Evolutionary conservation across 2,113 vertebrate species (phyloP).

Genomic region (Pseudopipra pipra): DNA sequence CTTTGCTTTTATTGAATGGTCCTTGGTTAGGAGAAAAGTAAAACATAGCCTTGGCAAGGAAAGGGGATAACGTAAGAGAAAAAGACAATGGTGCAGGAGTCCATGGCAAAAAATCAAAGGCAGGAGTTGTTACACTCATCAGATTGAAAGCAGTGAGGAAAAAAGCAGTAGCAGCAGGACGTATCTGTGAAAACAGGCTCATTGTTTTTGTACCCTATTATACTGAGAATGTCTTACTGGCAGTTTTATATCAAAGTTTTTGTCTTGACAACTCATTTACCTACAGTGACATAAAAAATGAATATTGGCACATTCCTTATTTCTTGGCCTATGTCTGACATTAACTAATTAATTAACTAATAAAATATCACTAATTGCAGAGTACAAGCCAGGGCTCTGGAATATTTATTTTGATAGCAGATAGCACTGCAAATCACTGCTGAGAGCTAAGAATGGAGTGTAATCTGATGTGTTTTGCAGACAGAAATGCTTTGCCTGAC

Average conservation of each 20-base stretch:
- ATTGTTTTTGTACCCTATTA: slow-evolving; percentile 57
- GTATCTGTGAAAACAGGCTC: slow-evolving; percentile 56
- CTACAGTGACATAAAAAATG: slow-evolving; percentile 61
- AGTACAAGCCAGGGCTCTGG: neutral
- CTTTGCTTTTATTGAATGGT: slow-evolving; percentile 38
- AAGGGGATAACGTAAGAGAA: slow-evolving; percentile 2
- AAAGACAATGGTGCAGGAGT: slow-evolving; percentile 10
- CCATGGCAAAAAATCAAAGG: slow-evolving; percentile 36
- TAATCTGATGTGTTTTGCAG: slow-evolving; percentile 39
- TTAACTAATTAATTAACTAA: slow-evolving; percentile 74
- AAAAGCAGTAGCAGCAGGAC: slow-evolving; percentile 10
- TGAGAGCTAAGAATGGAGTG: neutral
- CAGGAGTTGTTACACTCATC: slow-evolving; percentile 24
- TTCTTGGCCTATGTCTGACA: slow-evolving; percentile 55
- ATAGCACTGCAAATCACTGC: slow-evolving; percentile 29
- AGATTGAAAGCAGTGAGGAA: slow-evolving; percentile 1
- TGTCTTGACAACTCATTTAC: slow-evolving; percentile 74
- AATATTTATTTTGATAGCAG: slow-evolving; percentile 34
- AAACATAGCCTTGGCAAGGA: slow-evolving; percentile 23
- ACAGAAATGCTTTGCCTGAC: neutral
- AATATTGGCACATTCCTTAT: slow-evolving; percentile 62
- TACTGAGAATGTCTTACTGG: slow-evolving; percentile 59
- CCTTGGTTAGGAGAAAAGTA: slow-evolving; percentile 1
- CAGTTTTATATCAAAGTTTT: slow-evolving; percentile 60
- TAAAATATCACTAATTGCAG: slow-evolving; percentile 76